phyloP scores from a whole-genome alignment of 2,797 vertebrate genomes.

The Sitta carolinensis region DNA sequence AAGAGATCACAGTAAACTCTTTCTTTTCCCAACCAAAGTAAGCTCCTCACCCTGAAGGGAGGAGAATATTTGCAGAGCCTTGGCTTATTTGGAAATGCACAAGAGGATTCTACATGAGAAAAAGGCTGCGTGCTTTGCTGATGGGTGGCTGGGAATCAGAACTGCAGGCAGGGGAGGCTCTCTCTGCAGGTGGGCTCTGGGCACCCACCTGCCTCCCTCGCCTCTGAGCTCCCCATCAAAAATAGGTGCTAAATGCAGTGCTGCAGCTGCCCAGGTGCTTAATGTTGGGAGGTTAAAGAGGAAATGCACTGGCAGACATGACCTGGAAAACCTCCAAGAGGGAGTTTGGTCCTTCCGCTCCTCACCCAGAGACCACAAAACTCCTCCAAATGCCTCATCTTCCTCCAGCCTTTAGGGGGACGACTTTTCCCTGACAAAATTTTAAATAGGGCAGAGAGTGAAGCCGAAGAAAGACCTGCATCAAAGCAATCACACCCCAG shows the following conservation, averaged over 20 bases:
- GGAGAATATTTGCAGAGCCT: neutral
- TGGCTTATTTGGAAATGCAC: neutral
- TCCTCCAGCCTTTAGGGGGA: neutral
- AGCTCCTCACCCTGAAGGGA: constrained; percentile 20
- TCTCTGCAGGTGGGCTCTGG: neutral
- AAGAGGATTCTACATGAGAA: neutral
- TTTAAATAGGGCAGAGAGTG: neutral
- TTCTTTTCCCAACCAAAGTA: constrained; percentile 22
- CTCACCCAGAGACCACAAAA: neutral
- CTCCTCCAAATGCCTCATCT: neutral
- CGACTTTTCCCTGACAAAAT: neutral
- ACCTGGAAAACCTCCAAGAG: constrained; percentile 47
- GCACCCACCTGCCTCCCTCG: neutral
- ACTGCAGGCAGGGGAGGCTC: neutral
- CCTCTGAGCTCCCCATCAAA: constrained; percentile 1
- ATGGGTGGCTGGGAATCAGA: neutral
- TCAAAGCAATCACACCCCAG: constrained; percentile 32
- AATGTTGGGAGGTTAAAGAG: neutral
- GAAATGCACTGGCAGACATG: neutral
- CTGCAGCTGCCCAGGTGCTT: constrained; percentile 43
- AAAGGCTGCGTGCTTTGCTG: neutral
- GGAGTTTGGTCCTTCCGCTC: neutral
- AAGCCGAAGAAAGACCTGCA: constrained; percentile 1
- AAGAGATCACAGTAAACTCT: constrained; percentile 24
- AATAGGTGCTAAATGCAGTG: neutral